Percentiles rank a stretch among this genome's conserved stretches.
Conservation (phyloP, 2,113 vertebrate species). For the Picathartes gymnocephalus region DNA sequence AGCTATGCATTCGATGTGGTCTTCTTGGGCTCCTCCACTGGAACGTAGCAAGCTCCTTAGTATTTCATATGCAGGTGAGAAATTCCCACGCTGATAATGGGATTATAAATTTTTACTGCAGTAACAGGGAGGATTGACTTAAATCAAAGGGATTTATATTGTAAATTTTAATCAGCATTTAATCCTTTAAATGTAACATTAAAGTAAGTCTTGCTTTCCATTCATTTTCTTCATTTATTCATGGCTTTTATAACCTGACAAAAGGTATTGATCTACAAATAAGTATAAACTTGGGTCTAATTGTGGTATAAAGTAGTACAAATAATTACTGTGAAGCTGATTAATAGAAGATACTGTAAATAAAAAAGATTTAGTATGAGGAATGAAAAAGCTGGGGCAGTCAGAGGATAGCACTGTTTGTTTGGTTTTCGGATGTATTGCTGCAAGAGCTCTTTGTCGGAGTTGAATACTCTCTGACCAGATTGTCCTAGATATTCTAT, state of each 20-base stretch:
- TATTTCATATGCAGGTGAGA: constrained; percentile 91
- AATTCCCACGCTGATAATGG: constrained; percentile 7
- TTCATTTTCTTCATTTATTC: neutral
- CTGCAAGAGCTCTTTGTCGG: neutral
- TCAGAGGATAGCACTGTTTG: neutral
- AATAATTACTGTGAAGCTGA: neutral
- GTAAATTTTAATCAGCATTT: constrained; percentile 13
- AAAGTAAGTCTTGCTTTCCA: neutral
- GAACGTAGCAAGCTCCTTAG: constrained; percentile 95
- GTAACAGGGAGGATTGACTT: constrained; percentile 2
- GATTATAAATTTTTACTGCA: constrained; percentile 31
- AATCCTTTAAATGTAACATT: neutral
- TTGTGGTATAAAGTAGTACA: neutral
- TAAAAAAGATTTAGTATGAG: neutral
- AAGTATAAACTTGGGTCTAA: neutral
- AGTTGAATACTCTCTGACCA: neutral
- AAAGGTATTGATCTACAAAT: neutral
- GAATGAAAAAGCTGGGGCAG: neutral
- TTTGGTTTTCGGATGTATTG: neutral
- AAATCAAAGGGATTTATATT: constrained; percentile 41
- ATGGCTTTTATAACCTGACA: neutral
- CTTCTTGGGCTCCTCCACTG: constrained; percentile 92
- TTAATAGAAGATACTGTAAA: neutral
- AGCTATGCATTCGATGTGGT: constrained; percentile 98
- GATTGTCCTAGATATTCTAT: neutral